phyloP scores from a whole-genome alignment of 64 coral and sea anemone genomes.

The Actinia tenebrosa region DNA sequence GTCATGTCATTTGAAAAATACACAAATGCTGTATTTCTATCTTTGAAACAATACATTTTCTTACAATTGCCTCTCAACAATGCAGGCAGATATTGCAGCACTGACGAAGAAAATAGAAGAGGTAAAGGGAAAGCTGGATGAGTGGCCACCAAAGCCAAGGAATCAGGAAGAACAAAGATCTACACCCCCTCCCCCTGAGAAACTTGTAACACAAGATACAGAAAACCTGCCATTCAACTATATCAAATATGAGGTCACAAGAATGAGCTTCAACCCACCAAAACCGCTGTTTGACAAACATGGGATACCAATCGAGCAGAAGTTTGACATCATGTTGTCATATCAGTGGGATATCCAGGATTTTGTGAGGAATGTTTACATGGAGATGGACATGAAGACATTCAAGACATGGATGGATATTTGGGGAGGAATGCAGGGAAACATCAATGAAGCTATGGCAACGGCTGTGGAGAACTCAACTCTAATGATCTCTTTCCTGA shows the following conservation, averaged over 20 bases:
- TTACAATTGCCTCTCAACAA: background rate
- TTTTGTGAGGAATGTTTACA: slow-evolving; percentile 74
- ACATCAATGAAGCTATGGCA: slow-evolving; percentile 81
- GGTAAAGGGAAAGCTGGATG: slow-evolving; percentile 39
- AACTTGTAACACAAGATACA: slow-evolving; percentile 34
- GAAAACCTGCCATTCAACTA: slow-evolving; percentile 62
- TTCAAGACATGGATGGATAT: slow-evolving; percentile 82
- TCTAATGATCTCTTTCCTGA: slow-evolving; percentile 57
- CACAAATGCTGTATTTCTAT: background rate
- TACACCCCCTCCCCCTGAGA: slow-evolving; percentile 24
- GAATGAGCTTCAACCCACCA: slow-evolving; percentile 66
- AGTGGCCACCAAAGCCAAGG: slow-evolving; percentile 61
- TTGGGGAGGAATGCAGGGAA: slow-evolving; percentile 81
- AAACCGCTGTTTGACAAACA: slow-evolving; percentile 71
- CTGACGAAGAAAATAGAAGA: slow-evolving; percentile 51
- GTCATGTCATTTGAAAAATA: too few species aligned
- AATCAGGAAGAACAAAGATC: slow-evolving; percentile 25
- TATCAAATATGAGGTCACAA: slow-evolving; percentile 61
- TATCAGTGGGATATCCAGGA: slow-evolving; percentile 78
- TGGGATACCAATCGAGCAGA: slow-evolving; percentile 64
- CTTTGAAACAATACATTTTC: background rate
- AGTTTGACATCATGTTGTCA: slow-evolving; percentile 78
- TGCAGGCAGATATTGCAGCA: slow-evolving; percentile 36
- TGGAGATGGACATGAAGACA: slow-evolving; percentile 64
- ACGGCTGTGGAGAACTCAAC: slow-evolving; percentile 68